Evolutionary conservation across 2,797 vertebrate genomes (phyloP).

Genomic region (Megalops cyprinoides): DNA sequence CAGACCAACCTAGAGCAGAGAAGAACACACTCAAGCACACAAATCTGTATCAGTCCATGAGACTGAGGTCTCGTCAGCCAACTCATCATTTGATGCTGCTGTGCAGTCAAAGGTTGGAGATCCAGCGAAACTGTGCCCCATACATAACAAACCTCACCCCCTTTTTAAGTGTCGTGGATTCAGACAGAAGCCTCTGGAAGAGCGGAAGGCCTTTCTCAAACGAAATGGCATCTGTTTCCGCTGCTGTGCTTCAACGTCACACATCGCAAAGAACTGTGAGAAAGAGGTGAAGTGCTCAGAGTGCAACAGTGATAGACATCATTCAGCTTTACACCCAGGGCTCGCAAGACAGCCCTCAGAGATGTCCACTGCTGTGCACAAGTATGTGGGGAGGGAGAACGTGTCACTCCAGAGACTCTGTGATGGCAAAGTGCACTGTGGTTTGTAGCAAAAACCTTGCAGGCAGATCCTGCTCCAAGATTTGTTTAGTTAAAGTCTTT

Average conservation of each 20-base stretch:
- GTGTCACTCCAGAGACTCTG: background rate
- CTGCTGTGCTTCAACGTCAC: no score
- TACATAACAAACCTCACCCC: background rate
- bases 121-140: background rate
- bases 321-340: no score
- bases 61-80: background rate
- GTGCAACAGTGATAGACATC: no score
- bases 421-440: slow-evolving; percentile 29
- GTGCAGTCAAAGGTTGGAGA: background rate
- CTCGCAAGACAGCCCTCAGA: background rate
- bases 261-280: no score
- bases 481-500: background rate
- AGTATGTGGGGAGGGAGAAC: background rate
- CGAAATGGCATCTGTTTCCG: no score
- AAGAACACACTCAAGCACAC: no score
- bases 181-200: no score
- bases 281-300: no score
- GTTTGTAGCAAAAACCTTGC: slow-evolving; percentile 12
- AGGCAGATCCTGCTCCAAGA: background rate
- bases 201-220: no score
- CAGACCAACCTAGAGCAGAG: no score
- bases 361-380: no score
- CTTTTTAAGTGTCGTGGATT: background rate
- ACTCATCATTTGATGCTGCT: background rate
- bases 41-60: no score